phyloP scores from a whole-genome alignment of 2,113 vertebrate species.

The Psittacula cyanocephala region DNA sequence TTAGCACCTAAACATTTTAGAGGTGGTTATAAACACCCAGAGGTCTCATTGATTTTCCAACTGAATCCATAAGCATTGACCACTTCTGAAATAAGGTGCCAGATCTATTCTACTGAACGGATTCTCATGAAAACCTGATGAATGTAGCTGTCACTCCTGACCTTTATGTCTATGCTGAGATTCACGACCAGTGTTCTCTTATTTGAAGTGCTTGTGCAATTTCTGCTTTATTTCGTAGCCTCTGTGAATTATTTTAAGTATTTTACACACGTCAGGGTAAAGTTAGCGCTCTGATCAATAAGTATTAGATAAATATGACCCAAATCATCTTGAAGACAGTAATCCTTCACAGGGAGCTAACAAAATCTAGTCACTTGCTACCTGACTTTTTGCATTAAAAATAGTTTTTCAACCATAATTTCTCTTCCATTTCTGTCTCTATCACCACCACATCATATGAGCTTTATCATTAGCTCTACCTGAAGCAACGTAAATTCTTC shows the following conservation, averaged over 20 bases:
- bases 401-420: neutral
- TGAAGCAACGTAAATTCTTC: neutral
- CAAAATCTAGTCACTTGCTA: neutral
- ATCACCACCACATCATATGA: neutral
- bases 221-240: conserved; percentile 9
- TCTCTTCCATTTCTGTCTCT: neutral
- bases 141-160: conserved; percentile 53
- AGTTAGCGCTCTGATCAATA: conserved; percentile 31
- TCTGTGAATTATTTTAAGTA: conserved; percentile 16
- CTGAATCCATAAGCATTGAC: neutral
- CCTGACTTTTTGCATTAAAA: neutral
- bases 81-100: conserved; percentile 11
- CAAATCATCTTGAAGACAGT: neutral
- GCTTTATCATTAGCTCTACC: neutral
- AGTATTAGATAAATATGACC: conserved; percentile 19
- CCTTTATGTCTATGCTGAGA: conserved; percentile 30
- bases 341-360: neutral
- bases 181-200: neutral
- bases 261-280: neutral
- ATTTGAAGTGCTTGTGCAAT: neutral
- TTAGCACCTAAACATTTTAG: neutral
- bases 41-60: neutral
- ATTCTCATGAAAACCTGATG: conserved; percentile 34
- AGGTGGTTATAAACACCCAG: neutral
- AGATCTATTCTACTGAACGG: neutral